Evolutionary conservation across 1,140 invertebrate species (phyloP).

Genomic region (Drosophila nigromelanica): DNA sequence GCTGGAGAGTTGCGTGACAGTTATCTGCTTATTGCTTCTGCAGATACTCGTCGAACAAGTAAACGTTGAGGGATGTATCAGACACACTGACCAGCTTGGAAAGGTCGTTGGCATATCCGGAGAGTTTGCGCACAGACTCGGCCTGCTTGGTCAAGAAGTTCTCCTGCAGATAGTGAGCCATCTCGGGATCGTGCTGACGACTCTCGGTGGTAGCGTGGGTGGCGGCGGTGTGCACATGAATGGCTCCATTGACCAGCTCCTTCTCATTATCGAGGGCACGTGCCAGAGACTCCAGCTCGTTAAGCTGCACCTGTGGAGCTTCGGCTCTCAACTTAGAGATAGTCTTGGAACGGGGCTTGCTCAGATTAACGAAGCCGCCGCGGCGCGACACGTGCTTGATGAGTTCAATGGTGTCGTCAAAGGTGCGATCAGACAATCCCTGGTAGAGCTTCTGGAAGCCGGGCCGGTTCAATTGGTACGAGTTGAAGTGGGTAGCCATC

Average conservation of each 20-base stretch:
- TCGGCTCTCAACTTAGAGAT: no score
- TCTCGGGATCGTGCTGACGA: constrained; percentile 87
- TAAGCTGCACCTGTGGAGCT: constrained; percentile 73
- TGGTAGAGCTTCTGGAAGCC: constrained; percentile 91
- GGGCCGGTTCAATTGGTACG: constrained; percentile 89
- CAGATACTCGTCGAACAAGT: constrained; percentile 91
- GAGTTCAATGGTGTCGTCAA: constrained; percentile 89
- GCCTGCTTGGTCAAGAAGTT: constrained; percentile 89
- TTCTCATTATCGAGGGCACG: constrained; percentile 90
- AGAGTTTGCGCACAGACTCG: constrained; percentile 87
- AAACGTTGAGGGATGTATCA: constrained; percentile 88
- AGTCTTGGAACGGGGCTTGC: constrained; percentile 22
- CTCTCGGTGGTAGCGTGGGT: constrained; percentile 80
- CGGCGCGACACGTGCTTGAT: constrained; percentile 91
- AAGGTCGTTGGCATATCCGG: constrained; percentile 90
- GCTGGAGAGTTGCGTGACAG: constrained; percentile 9
- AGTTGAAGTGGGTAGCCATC: constrained; percentile 90
- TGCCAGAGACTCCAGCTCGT: constrained; percentile 89
- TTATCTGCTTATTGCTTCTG: constrained; percentile 85
- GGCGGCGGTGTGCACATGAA: constrained; percentile 86
- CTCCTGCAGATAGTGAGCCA: constrained; percentile 90
- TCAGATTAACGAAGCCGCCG: constrained; percentile 85
- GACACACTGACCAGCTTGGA: constrained; percentile 87
- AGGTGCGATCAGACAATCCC: constrained; percentile 89
- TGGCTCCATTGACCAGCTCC: constrained; percentile 87